Conservation (phyloP, 2,888 invertebrate species). For the Trissolcus japonicus region DNA sequence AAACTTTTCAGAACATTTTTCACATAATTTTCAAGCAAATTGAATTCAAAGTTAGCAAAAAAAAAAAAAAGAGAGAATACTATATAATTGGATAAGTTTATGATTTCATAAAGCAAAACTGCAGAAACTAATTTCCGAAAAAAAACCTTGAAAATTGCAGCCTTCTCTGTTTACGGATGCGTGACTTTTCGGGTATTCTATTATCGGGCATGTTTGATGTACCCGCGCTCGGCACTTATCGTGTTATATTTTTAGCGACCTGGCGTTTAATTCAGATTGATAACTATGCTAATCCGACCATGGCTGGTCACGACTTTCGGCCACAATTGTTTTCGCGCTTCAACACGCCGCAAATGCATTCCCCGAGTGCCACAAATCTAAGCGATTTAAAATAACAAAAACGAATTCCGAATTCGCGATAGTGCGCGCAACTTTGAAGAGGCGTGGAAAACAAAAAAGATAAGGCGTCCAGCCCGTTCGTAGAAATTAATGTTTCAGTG, state of each 20-base stretch:
- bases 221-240: constrained; percentile 35
- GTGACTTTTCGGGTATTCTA: constrained; percentile 48
- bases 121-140: constrained; percentile 31
- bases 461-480: constrained; percentile 25
- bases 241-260: constrained; percentile 55
- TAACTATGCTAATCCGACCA: constrained; percentile 58
- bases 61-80: neutral
- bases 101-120: constrained; percentile 28
- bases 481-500: constrained; percentile 7
- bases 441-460: neutral
- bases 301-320: constrained; percentile 51
- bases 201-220: constrained; percentile 39
- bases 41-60: neutral
- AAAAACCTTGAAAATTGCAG: constrained; percentile 40
- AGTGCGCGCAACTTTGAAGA: constrained; percentile 1
- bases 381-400: neutral
- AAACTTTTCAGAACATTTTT: no score
- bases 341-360: constrained; percentile 9
- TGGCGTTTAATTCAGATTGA: constrained; percentile 56
- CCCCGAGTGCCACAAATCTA: no score
- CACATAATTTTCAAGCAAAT: neutral
- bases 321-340: constrained; percentile 49
- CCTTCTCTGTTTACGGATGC: constrained; percentile 37
- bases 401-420: constrained; percentile 8
- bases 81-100: constrained; percentile 2